Evolutionary conservation across 2,113 vertebrate genomes (phyloP), one percentile per base, ranked within the genome.

Genomic region (Clinocottus analis): DNA sequence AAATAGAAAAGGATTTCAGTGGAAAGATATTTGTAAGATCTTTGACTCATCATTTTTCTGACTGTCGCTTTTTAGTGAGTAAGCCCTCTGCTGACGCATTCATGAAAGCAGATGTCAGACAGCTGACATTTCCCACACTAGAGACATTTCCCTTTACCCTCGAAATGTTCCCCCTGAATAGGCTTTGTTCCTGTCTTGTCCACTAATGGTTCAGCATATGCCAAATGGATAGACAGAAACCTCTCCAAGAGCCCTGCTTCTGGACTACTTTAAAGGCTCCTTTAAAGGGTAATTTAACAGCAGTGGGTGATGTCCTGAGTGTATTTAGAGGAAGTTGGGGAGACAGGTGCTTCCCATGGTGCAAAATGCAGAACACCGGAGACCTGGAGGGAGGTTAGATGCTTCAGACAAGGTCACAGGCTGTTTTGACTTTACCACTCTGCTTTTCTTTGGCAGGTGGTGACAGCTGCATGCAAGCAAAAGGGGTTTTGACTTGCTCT

Each of bases 401-500:
- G 85, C 64, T 82, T 81, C 82, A 92, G 90, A 90, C 88, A 55
- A 90, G 91, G 79, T 89, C 91, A 87, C 17, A 51, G 49, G 77
- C 81, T 94, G 93, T 94, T 94, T 94, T 93, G 93, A 92, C 90
- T 92, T 85, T 76, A 39, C 67, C 63, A 17, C 85, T 91, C 82
- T 49, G 75, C 65, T 86, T 87, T 80, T 73, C 84, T 92, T 86
- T 88, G 84, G 65, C 88, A 89, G 83, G 91, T 92, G 93, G 77
- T 93, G 94, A 94, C 93, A 94, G 93, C 88, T 87, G 82, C 49
- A 72, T 79, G 73, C 88, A 86, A 90, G 91, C 92, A 93, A 84
- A 80, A 25, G 49, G 80, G 83, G 39, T 82, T 83, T 84, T 62
- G 68, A 37, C n/a, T n/a, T n/a, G n/a, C n/a, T 71, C 78, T 88